phyloP scores from a whole-genome alignment of 2,797 vertebrate species.

The Thaleichthys pacificus region DNA sequence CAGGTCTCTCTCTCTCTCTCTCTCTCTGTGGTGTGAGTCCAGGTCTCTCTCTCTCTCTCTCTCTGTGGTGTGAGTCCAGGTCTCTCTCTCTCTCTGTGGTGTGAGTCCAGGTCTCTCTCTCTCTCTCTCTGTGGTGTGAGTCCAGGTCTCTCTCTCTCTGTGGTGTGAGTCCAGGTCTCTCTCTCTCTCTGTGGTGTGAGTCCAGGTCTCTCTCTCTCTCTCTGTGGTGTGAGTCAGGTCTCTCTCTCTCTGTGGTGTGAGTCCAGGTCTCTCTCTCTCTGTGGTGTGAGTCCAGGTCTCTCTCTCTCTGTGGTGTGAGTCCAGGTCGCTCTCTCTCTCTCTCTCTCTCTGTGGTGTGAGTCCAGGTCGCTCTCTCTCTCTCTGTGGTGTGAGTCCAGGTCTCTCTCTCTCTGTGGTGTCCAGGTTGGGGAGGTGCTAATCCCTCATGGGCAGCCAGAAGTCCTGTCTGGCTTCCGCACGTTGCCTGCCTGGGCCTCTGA shows the following conservation, averaged over 20 bases:
- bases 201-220: conserved; percentile 7
- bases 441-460: conserved; percentile 69
- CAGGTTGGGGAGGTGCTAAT: conserved; percentile 54
- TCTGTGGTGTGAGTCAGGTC: neutral
- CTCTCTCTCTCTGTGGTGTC: too few relatives aligned
- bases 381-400: conserved; percentile 36
- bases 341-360: too few relatives aligned
- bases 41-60: neutral
- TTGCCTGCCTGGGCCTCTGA: conserved; percentile 67
- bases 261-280: conserved; percentile 32
- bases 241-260: neutral
- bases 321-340: too few relatives aligned
- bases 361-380: too few relatives aligned
- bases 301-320: too few relatives aligned
- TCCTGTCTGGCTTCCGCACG: conserved; percentile 74
- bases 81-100: conserved; percentile 40
- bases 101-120: neutral
- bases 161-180: too few relatives aligned
- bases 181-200: conserved; percentile 30
- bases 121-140: too few relatives aligned
- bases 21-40: too few relatives aligned
- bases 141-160: too few relatives aligned
- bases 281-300: neutral
- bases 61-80: neutral
- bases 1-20: neutral